A percentile compares a stretch with the other conserved stretches of the same genome.
Evolutionary conservation across 2,113 vertebrate species (phyloP).

Genomic region (Porphyrio hochstetteri): DNA sequence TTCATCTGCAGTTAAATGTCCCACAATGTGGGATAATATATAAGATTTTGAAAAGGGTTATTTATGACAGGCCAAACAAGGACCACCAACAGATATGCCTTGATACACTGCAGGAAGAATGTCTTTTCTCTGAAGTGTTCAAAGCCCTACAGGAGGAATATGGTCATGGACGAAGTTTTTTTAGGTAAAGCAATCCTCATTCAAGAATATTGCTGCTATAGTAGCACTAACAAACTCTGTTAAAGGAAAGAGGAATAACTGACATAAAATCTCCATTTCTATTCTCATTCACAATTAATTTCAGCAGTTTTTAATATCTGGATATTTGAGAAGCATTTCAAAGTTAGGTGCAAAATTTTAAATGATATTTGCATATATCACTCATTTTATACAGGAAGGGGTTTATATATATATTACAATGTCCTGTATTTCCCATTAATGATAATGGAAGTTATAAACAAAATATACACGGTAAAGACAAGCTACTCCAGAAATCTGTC

Average conservation of each 20-base stretch:
- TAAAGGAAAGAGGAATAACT: neutral
- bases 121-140: neutral
- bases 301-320: neutral
- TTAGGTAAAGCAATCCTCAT: neutral
- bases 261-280: neutral
- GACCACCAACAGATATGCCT: neutral
- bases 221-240: neutral
- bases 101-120: neutral
- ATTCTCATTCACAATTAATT: neutral
- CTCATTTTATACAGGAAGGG: neutral
- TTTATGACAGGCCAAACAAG: neutral
- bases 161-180: rapidly evolving
- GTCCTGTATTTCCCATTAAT: neutral
- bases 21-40: neutral
- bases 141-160: neutral
- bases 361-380: neutral
- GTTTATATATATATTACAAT: neutral
- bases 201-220: neutral
- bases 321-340: conserved; percentile 15
- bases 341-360: neutral
- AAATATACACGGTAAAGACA: neutral
- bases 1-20: neutral
- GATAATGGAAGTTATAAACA: neutral
- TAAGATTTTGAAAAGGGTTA: neutral
- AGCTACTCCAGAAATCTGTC: neutral